A percentile compares a stretch with the other conserved stretches of the same genome.
Evolutionary conservation across 2,113 vertebrate genomes (phyloP).

Genomic region (Spea bombifrons): DNA sequence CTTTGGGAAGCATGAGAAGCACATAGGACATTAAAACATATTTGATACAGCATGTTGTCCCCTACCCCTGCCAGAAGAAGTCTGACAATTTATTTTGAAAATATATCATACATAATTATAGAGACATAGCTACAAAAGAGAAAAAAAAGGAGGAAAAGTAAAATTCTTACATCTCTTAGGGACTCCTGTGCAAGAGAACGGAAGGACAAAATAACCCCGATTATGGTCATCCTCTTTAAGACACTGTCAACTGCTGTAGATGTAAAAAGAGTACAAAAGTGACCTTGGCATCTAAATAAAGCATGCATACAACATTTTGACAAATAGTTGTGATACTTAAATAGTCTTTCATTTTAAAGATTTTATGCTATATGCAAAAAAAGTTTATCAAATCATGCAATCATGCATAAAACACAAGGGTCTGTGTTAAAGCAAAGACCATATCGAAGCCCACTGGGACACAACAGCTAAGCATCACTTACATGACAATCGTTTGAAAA

Average conservation of each 20-base stretch:
- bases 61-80: no score
- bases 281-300: no score
- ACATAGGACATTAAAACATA: no score
- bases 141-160: background rate
- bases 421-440: background rate
- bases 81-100: background rate
- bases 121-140: background rate
- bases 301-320: no score
- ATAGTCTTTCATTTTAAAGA: background rate
- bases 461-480: conserved; percentile 54
- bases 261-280: conserved; percentile 26
- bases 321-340: no score
- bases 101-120: background rate
- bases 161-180: conserved; percentile 87
- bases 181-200: conserved; percentile 95
- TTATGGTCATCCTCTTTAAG: conserved; percentile 97
- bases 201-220: conserved; percentile 96
- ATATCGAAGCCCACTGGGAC: background rate
- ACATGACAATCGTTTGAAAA: conserved; percentile 97
- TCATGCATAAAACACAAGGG: background rate
- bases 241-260: conserved; percentile 93
- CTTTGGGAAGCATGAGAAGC: no score
- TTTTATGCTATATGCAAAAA: background rate
- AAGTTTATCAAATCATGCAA: no score
- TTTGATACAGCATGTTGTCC: no score